phyloP scores from a whole-genome alignment of 2,888 invertebrate species.

The Teleogryllus oceanicus region DNA sequence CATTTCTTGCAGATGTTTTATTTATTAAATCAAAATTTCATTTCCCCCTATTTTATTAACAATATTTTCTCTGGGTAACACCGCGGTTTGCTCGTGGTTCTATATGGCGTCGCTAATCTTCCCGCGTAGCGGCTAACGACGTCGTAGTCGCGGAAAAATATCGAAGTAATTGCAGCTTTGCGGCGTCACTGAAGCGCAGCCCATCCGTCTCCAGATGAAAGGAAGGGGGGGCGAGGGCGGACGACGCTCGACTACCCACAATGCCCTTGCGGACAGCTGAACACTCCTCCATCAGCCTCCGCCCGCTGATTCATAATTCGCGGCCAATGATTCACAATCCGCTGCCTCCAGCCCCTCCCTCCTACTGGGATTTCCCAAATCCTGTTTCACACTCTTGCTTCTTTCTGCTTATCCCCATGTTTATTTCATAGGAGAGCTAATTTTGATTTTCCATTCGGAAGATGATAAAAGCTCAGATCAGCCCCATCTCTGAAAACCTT shows the following conservation, averaged over 20 bases:
- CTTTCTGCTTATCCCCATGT: not conserved
- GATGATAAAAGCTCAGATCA: no score
- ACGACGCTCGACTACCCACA: not conserved
- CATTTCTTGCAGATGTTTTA: no score
- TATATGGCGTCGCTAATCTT: no score
- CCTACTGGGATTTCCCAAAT: not conserved
- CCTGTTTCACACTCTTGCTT: constrained; percentile 5
- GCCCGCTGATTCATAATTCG: not conserved
- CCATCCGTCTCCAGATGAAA: not conserved
- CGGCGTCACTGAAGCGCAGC: not conserved
- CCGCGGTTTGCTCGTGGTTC: no score
- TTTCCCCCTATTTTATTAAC: no score
- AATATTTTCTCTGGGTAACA: no score
- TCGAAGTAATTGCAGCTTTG: constrained; percentile 18
- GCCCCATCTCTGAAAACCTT: no score
- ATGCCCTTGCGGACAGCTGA: not conserved
- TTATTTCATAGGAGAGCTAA: not conserved
- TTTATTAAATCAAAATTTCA: no score
- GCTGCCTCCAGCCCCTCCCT: not conserved
- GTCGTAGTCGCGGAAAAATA: not conserved
- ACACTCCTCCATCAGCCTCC: not conserved
- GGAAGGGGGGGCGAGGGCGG: not conserved
- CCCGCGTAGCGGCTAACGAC: no score
- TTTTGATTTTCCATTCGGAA: not conserved
- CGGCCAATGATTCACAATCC: not conserved